A percentile compares a stretch with the other conserved stretches of the same genome.
Evolutionary conservation across 2,113 vertebrate species (phyloP).

Genomic region (Bufo gargarizans): DNA sequence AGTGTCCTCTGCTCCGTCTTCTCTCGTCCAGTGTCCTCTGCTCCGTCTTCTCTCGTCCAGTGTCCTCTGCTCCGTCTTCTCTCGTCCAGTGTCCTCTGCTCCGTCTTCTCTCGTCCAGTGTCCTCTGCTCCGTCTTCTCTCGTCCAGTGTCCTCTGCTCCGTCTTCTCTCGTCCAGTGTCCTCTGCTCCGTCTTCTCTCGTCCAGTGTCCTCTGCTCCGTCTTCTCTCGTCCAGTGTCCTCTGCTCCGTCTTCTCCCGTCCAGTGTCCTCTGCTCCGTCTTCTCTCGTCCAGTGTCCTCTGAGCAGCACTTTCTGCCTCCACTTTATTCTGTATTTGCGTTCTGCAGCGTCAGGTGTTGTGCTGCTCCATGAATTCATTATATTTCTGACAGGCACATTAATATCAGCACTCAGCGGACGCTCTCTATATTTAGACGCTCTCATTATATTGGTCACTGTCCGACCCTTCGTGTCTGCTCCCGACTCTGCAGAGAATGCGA

Average conservation of each 20-base stretch:
- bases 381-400: not conserved
- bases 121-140: not conserved
- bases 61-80: not conserved
- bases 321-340: not conserved
- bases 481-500: no score
- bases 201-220: not conserved
- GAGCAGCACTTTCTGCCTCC: not conserved
- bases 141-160: not conserved
- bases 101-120: no score
- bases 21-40: not conserved
- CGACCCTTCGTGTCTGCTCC: no score
- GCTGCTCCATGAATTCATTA: slow-evolving; percentile 7
- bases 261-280: not conserved
- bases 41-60: no score
- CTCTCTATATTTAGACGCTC: not conserved
- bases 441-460: no score
- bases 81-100: not conserved
- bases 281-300: not conserved
- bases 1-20: not conserved
- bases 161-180: no score
- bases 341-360: slow-evolving; percentile 9
- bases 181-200: not conserved
- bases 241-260: not conserved
- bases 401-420: not conserved
- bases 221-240: not conserved